A percentile compares a stretch with the other conserved stretches of the same genome.
Evolutionary conservation across 2,797 vertebrate genomes (phyloP).

Genomic region (Aulostomus chinensis): DNA sequence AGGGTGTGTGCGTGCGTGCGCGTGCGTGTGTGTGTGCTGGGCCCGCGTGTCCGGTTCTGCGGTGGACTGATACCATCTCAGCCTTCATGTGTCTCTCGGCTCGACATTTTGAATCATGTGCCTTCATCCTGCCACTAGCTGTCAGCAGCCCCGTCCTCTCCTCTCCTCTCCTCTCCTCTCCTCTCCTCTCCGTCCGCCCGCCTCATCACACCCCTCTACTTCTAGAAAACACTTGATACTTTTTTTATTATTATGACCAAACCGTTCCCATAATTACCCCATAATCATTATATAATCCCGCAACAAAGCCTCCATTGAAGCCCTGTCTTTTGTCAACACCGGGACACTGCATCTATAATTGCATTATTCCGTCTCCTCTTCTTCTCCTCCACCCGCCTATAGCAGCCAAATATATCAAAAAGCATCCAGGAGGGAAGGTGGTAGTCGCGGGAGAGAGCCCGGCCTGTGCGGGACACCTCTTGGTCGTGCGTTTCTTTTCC

Average conservation of each 20-base stretch:
- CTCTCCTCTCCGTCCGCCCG: conserved; percentile 70
- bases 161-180: conserved; percentile 68
- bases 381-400: conserved; percentile 80
- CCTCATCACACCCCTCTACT: conserved; percentile 83
- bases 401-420: conserved; percentile 85
- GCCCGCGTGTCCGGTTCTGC: too few species aligned
- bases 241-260: conserved; percentile 95
- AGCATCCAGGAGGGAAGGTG: conserved; percentile 78
- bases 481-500: not conserved
- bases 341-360: conserved; percentile 97
- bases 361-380: conserved; percentile 89
- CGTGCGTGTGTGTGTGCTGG: too few species aligned
- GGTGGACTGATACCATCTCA: too few species aligned
- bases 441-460: conserved; percentile 67
- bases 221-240: conserved; percentile 90
- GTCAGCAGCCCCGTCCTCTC: conserved; percentile 82
- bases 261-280: conserved; percentile 96
- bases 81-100: too few species aligned
- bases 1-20: too few species aligned
- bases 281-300: conserved; percentile 99
- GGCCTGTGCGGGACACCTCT: conserved; percentile 46
- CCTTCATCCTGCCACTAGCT: conserved; percentile 85
- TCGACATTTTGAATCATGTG: conserved; percentile 90
- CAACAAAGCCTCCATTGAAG: conserved; percentile 98
- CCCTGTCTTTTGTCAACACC: conserved; percentile 96